Conservation (phyloP, 1,140 invertebrate species). For the Cotesia typhae region DNA sequence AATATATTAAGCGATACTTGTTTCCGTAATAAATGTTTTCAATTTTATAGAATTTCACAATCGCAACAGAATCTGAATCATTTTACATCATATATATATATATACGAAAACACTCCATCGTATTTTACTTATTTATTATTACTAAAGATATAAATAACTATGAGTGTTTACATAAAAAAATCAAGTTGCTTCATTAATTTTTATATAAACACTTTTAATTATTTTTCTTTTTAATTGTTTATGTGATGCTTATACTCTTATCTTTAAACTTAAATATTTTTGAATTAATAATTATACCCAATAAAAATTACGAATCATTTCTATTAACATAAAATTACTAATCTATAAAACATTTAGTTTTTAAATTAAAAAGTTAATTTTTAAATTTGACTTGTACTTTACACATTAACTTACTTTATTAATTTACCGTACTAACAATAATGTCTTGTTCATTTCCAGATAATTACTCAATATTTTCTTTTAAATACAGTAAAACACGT, state of each 20-base stretch:
- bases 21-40: not conserved
- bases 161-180: too few species aligned
- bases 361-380: too few species aligned
- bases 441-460: constrained; percentile 27
- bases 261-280: too few species aligned
- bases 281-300: too few species aligned
- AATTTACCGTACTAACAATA: too few species aligned
- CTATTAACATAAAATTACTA: too few species aligned
- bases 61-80: constrained; percentile 50
- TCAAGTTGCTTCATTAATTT: not conserved
- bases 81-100: constrained; percentile 51
- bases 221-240: not conserved
- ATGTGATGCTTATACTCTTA: too few species aligned
- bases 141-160: too few species aligned
- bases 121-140: constrained; percentile 44
- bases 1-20: not conserved
- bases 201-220: constrained; percentile 2
- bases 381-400: too few species aligned
- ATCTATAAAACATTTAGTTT: too few species aligned
- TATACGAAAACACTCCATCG: constrained; percentile 45
- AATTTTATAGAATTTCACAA: not conserved
- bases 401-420: too few species aligned
- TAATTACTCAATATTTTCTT: constrained; percentile 47
- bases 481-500: constrained; percentile 49
- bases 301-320: too few species aligned